Conservation (phyloP, 1,140 invertebrate genomes). For the Steinernema feltiae region DNA sequence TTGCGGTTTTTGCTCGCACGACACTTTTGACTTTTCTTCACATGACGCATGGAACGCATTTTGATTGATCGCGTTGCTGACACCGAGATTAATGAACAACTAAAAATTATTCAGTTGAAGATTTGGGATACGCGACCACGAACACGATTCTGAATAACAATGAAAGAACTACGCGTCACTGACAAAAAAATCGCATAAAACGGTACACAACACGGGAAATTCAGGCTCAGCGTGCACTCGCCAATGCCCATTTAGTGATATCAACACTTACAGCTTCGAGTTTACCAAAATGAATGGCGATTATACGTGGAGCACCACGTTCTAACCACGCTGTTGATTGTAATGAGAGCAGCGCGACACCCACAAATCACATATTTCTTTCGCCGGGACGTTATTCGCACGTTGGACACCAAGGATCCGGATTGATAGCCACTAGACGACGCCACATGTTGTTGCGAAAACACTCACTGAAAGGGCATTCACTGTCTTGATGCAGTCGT, state of each 20-base stretch:
- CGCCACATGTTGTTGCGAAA: neutral
- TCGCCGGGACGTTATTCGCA: neutral
- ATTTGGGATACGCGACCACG: neutral
- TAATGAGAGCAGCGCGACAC: neutral
- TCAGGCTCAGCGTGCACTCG: neutral
- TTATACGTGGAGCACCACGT: neutral
- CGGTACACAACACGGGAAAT: neutral
- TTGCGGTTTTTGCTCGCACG: neutral
- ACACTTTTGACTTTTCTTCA: neutral
- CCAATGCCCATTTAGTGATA: neutral
- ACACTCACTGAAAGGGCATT: neutral
- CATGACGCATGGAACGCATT: slow-evolving; percentile 3
- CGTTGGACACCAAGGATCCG: neutral
- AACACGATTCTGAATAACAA: neutral
- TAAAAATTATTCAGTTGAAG: neutral
- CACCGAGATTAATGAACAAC: neutral
- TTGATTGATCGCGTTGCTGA: neutral
- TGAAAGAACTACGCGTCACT: neutral
- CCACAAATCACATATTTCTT: too few relatives aligned
- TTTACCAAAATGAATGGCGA: neutral
- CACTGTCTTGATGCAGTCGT: neutral
- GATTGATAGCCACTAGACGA: neutral
- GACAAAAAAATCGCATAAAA: neutral
- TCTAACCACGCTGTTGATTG: neutral
- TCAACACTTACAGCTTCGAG: neutral